Percentiles rank a stretch among this genome's conserved stretches.
Conservation (phyloP, 1,140 invertebrate genomes). For the Caenorhabditis brenneri region DNA sequence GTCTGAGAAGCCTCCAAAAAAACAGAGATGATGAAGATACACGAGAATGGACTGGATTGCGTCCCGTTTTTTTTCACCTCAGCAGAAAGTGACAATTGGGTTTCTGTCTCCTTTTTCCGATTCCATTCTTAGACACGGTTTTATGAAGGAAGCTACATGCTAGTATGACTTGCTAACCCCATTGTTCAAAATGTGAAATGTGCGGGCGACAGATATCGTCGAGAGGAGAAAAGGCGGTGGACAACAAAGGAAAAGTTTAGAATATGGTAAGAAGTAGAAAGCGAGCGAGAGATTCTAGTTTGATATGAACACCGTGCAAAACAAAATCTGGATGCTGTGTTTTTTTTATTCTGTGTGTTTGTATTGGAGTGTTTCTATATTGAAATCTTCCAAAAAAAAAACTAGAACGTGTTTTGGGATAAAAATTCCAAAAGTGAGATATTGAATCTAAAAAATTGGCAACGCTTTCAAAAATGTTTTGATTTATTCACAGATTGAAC, state of each 20-base stretch:
- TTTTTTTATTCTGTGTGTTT: no score
- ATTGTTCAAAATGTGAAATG: slow-evolving; percentile 16
- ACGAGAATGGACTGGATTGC: slow-evolving; percentile 38
- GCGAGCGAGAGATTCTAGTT: no score
- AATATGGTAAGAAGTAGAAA: neutral
- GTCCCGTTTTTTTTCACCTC: slow-evolving; percentile 39
- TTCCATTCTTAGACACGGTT: slow-evolving; percentile 40
- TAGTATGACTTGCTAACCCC: slow-evolving; percentile 34
- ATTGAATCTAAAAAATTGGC: no score
- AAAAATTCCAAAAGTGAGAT: no score
- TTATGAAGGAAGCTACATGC: slow-evolving; percentile 34
- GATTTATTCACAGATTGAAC: no score
- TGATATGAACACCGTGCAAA: no score
- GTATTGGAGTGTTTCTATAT: no score
- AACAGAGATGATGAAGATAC: slow-evolving; percentile 36
- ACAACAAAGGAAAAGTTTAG: neutral
- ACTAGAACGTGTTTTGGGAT: no score
- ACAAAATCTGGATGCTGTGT: no score
- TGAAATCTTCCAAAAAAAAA: no score
- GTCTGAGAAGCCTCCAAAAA: slow-evolving; percentile 3
- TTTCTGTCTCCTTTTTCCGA: slow-evolving; percentile 19
- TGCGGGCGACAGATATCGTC: neutral
- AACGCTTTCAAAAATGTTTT: no score
- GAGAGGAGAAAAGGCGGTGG: neutral
- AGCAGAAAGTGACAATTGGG: slow-evolving; percentile 33